phyloP scores from a whole-genome alignment of 2,797 vertebrate species.

The Characodon lateralis region DNA sequence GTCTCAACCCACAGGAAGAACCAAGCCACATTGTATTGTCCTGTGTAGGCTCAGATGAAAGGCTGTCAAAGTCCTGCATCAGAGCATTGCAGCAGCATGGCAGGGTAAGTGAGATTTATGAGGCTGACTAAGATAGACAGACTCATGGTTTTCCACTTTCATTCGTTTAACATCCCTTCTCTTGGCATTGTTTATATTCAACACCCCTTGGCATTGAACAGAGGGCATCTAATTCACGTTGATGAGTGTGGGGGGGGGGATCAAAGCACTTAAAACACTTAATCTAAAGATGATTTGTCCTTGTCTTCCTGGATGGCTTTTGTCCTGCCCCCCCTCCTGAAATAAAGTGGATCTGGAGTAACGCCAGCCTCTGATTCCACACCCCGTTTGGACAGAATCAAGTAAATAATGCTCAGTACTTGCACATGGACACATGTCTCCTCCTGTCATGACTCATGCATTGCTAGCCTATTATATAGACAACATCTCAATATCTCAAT shows the following conservation, averaged over 20 bases:
- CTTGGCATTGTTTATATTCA: slow-evolving; percentile 75
- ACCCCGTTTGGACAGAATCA: slow-evolving; percentile 76
- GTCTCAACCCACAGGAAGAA: slow-evolving; percentile 42
- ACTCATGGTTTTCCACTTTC: slow-evolving; percentile 80
- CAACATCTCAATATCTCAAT: background rate
- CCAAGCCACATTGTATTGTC: slow-evolving; percentile 44
- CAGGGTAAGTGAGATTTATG: slow-evolving; percentile 68
- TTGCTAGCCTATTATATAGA: background rate
- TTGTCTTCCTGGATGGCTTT: slow-evolving; percentile 79
- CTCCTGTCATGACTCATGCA: background rate
- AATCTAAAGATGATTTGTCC: slow-evolving; percentile 84
- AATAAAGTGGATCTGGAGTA: slow-evolving; percentile 79
- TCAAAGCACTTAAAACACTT: slow-evolving; percentile 80
- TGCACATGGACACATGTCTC: slow-evolving; percentile 11
- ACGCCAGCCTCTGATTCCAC: slow-evolving; percentile 72
- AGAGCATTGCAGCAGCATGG: slow-evolving; percentile 27
- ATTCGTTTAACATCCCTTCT: slow-evolving; percentile 71
- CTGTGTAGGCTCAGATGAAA: slow-evolving; percentile 56
- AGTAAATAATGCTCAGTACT: slow-evolving; percentile 63
- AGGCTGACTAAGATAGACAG: slow-evolving; percentile 70
- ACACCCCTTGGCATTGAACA: slow-evolving; percentile 59
- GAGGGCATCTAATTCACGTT: slow-evolving; percentile 78
- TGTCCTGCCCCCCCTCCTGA: slow-evolving; percentile 72
- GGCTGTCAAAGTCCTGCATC: slow-evolving; percentile 62
- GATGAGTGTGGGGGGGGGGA: slow-evolving; percentile 70